A percentile compares a stretch with the other conserved stretches of the same genome.
These are phyloP conservation scores for Erebia aethiops DNA, from an alignment of 2,888 invertebrate genomes.

Conservation along the genomic window DNA sequence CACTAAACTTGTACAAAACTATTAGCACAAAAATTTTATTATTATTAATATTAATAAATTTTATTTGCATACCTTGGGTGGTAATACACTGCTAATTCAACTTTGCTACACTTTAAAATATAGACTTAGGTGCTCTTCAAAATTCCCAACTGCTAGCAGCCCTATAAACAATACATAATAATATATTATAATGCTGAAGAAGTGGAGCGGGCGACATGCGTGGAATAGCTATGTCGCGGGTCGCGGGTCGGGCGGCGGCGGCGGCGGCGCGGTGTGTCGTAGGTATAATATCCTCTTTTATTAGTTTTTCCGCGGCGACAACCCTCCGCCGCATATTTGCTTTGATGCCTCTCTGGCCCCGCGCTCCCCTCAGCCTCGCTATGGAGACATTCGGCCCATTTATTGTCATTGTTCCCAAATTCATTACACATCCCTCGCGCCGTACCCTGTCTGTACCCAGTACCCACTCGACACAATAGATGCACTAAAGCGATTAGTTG, in stretches of 20 bases:
- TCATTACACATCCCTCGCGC: conserved; percentile 36
- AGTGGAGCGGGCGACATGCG: conserved; percentile 26
- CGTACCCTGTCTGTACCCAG: not conserved
- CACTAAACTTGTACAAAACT: no score
- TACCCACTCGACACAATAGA: not conserved
- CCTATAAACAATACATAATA: not conserved
- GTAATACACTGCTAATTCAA: no score
- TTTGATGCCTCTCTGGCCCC: conserved; percentile 40
- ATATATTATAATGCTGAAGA: not conserved
- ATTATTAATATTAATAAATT: no score
- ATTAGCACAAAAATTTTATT: no score
- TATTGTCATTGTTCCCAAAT: conserved; percentile 42
- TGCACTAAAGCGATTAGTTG: conserved; percentile 1
- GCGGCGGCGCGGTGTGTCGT: conserved; percentile 54
- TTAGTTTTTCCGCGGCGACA: conserved; percentile 78
- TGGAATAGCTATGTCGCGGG: conserved; percentile 36
- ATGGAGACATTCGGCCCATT: conserved; percentile 35
- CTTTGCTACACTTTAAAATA: no score
- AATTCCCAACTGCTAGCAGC: not conserved
- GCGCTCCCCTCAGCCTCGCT: conserved; percentile 27
- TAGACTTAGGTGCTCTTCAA: not conserved
- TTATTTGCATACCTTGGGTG: no score
- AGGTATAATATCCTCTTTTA: conserved; percentile 71
- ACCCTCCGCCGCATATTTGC: conserved; percentile 49
- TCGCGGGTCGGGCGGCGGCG: conserved; percentile 38